Base-by-base conservation (phyloP, 2,888 invertebrate genomes). In the Lasioglossum marginatum region DNA sequence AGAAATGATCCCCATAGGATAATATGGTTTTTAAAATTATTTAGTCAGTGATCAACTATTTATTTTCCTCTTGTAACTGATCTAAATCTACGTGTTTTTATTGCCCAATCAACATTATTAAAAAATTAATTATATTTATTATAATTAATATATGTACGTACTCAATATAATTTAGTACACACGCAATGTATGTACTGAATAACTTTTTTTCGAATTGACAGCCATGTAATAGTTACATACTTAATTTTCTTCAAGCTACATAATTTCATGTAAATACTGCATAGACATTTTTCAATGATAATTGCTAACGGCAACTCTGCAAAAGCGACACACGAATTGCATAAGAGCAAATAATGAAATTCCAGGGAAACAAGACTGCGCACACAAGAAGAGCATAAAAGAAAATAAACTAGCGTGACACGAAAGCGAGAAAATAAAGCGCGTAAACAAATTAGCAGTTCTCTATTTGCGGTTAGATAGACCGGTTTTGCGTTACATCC, bases 391-490 rank as follows among this genome's bases (percentile, higher is more conserved):
- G 2, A 31, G 4, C 16, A 37, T 34, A 6, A 72, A 31, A 14
- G 43, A 5, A 68, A 68, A 31, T 1, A 31, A 31, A 63, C 37
- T 3, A 77, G 40, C 31, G 27, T 3, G 40, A 52, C 31, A 14
- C 31, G 72, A 43, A 81, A 73, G 37, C 5, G 31, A 27, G n/a
- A 66, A 45, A 81, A 40, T 12, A 16, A 23, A 60, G 66, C 19
- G 60, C 23, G 40, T 60, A 77, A 83, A 74, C 74, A 83, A 60
- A 70, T 45, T 3, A 48, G 57, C 34, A 52, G 63, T 43, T 60
- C 0, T 8, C 16, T 16, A 74, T 48, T 45, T 70, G 52, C 43
- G 77, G 63, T 77, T 84, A 82, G 74, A 84, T 74, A 81, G 72
- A 78, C 43, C 63, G 60, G 48, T 78, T 70, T 70, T n/a, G 16